Evolutionary conservation across 2,113 vertebrate species (phyloP).

Genomic region (Taurulus bubalis): DNA sequence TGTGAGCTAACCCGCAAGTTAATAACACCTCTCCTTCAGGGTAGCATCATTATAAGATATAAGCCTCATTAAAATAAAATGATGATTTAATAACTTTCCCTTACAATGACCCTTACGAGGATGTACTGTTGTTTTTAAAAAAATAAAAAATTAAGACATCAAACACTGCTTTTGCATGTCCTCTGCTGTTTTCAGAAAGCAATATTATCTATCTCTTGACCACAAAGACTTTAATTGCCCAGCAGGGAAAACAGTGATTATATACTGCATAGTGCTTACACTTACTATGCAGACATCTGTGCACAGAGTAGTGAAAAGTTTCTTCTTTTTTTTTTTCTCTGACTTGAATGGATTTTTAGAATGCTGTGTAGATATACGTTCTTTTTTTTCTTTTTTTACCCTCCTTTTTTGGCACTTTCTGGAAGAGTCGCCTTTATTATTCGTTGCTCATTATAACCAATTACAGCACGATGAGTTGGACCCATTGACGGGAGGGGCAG

Average conservation of each 20-base stretch:
- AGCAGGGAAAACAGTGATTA: not conserved
- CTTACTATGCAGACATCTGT: not conserved
- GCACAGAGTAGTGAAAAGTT: not conserved
- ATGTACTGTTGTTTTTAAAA: slow-evolving; percentile 56
- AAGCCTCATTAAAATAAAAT: slow-evolving; percentile 81
- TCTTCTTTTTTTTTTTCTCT: not conserved
- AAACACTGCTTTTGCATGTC: slow-evolving; percentile 17
- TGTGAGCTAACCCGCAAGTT: slow-evolving; percentile 80
- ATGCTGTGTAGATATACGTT: not conserved
- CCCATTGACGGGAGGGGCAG: slow-evolving; percentile 37
- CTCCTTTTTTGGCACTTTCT: slow-evolving; percentile 10
- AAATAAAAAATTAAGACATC: slow-evolving; percentile 60
- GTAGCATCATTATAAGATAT: slow-evolving; percentile 75
- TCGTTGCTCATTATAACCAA: slow-evolving; percentile 38
- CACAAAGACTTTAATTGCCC: not conserved
- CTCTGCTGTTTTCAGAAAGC: slow-evolving; percentile 7
- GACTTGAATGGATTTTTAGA: slow-evolving; percentile 8
- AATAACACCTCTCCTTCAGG: slow-evolving; percentile 81
- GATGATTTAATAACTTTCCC: slow-evolving; percentile 80
- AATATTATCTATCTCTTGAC: slow-evolving; percentile 1
- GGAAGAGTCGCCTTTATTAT: slow-evolving; percentile 14
- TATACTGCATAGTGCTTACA: not conserved
- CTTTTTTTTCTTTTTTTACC: not conserved
- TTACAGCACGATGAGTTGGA: slow-evolving; percentile 31
- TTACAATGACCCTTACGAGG: slow-evolving; percentile 69